Conservation (phyloP, 2,888 invertebrate species). For the Alentia gelatinosa region DNA sequence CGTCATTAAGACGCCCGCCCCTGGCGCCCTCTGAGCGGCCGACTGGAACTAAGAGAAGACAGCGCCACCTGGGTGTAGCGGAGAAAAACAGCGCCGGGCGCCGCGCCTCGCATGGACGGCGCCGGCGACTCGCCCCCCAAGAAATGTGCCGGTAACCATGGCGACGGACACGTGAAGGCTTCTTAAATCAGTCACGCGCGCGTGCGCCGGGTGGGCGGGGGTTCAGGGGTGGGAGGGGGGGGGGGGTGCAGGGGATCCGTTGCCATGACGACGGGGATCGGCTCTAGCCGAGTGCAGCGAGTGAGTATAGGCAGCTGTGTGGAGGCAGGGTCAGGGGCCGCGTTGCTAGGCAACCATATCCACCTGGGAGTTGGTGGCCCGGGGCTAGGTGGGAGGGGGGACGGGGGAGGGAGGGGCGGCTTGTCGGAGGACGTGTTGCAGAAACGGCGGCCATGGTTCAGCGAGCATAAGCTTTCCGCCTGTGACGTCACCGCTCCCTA, state of each 20-base stretch:
- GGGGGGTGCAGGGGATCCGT: not conserved
- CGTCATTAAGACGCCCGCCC: not conserved
- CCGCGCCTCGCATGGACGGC: not conserved
- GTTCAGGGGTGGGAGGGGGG: not conserved
- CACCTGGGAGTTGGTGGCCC: not conserved
- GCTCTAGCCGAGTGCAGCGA: not conserved
- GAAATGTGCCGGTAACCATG: not conserved
- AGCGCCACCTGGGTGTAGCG: not conserved
- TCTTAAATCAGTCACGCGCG: constrained; percentile 47
- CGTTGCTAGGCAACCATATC: constrained; percentile 29
- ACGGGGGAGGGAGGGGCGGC: not conserved
- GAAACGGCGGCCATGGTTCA: not conserved
- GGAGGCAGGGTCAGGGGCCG: not conserved
- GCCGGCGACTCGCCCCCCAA: not conserved
- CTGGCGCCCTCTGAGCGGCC: not conserved
- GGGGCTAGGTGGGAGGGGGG: not conserved
- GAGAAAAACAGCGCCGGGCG: not conserved
- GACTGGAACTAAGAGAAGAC: not conserved
- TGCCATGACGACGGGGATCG: constrained; percentile 5
- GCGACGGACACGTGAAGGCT: constrained; percentile 36
- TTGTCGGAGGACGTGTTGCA: not conserved
- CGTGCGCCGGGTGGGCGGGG: constrained; percentile 19
- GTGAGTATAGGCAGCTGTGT: constrained; percentile 13
- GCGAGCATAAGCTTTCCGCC: not conserved
- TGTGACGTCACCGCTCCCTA: not conserved